phyloP scores from a whole-genome alignment of 2,797 vertebrate species.

The Phoebastria nigripes region DNA sequence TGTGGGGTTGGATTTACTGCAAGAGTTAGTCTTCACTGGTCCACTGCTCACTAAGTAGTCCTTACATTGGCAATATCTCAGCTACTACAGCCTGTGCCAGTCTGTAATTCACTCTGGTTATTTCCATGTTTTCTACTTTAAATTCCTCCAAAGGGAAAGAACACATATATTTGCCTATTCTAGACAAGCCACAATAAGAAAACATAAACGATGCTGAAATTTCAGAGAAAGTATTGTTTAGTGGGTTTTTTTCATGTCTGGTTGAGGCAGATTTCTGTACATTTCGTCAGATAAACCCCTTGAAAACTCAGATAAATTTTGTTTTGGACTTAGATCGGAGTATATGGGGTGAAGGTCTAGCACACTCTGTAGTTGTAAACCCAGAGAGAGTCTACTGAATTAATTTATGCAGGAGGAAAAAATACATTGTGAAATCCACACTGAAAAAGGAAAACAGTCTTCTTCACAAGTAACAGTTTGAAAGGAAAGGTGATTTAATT shows the following conservation, averaged over 20 bases:
- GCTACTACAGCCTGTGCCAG: neutral
- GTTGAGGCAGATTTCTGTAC: neutral
- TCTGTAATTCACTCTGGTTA: neutral
- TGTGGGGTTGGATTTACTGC: neutral
- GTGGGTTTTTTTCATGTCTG: accelerated
- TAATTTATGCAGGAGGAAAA: neutral
- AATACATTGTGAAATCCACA: neutral
- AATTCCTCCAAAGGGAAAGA: neutral
- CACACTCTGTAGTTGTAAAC: neutral
- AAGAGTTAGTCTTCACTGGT: neutral
- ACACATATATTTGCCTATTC: neutral
- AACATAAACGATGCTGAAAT: neutral
- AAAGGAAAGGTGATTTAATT: neutral
- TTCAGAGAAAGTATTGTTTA: neutral
- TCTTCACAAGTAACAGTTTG: neutral
- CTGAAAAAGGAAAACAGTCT: neutral
- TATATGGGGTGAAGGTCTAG: neutral
- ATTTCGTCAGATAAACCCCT: neutral
- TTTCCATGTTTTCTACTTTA: neutral
- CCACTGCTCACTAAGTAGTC: neutral
- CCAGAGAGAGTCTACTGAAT: neutral
- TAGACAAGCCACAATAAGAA: neutral
- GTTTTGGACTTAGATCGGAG: neutral
- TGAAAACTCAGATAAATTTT: neutral
- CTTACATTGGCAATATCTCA: neutral